Evolutionary conservation across 92 coral and sea anemone genomes (phyloP), one percentile per base, ranked within the genome.

Genomic region (Phenganax stokvisi): DNA sequence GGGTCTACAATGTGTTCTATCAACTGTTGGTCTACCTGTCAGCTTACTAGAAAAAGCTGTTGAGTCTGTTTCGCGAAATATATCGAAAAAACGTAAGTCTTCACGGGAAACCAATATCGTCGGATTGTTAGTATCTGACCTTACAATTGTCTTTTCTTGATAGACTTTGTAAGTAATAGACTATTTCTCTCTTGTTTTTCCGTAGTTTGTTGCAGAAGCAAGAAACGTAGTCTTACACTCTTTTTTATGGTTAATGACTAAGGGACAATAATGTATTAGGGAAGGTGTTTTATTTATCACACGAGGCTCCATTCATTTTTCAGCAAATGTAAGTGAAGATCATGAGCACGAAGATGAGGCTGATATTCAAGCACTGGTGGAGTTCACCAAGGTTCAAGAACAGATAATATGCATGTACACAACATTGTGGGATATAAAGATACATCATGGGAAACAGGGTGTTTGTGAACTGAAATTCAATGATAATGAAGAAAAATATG

Each of bases 1-100:
- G 90, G 98, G 91, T 54, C 76, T 94, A 62, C 98, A 94, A 70
- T 94, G 97, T 86, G 87, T 94, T 56, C 82, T 94, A 85, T 94
- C 97, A 51, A 94, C 92, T 53, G 92, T 92, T 72, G 96, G 96
- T 64, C 67, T 91, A 63, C 94, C 98, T 6, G 84, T 92, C 37
- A 81, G 91, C 13, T 15, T 87, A 54, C 86, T 94, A 27, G 88
- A 90, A 16, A 86, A 90, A 64, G 91, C 97, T 25, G 91, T 94
- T 58, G 69, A 52, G 17, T 74, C 87, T 5, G 92, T 90, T 1
- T 77, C 76, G 10, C 92, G 90, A 63, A 86, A 87, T 59, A 80
- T 84, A 37, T 58, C 78, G 60, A 86, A 90, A 78, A 84, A 83
- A 85, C 86, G 98, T 94, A 67, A 86, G 89, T 85, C 25, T 20